These are phyloP conservation scores for Chaitophorus viminalis DNA, from an alignment of 2,888 invertebrate species.

Conservation along the genomic window DNA sequence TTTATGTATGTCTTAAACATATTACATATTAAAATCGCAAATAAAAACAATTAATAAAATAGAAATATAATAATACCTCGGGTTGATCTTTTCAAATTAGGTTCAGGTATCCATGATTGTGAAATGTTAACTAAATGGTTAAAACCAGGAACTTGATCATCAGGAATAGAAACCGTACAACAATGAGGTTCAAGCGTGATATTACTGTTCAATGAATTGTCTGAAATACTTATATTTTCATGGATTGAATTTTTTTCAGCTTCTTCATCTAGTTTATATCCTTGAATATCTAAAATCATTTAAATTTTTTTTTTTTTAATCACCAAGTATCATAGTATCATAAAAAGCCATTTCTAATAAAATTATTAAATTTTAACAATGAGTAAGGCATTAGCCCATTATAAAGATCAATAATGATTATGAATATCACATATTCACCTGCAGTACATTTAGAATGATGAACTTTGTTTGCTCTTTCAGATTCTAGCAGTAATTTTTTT, in stretches of 20 bases:
- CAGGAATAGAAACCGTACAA: constrained; percentile 38
- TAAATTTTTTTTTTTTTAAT: neutral
- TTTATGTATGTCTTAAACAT: neutral
- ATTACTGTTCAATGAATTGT: neutral
- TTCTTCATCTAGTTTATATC: neutral
- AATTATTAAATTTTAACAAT: too few relatives aligned
- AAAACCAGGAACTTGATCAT: constrained; percentile 53
- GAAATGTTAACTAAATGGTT: constrained; percentile 45
- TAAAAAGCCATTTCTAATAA: too few relatives aligned
- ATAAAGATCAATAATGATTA: neutral
- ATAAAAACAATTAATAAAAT: neutral
- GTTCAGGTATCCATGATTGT: constrained; percentile 52
- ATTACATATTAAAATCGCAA: neutral
- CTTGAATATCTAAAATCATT: neutral
- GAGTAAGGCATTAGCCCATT: too few relatives aligned
- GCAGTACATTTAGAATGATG: neutral
- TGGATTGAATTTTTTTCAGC: neutral
- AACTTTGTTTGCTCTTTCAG: constrained; percentile 12
- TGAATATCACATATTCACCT: constrained; percentile 8
- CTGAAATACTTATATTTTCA: constrained; percentile 1
- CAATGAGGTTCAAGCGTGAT: constrained; percentile 24
- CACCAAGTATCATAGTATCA: too few relatives aligned
- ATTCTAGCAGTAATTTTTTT: neutral
- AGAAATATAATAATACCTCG: constrained; percentile 24
- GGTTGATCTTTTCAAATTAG: constrained; percentile 29